A percentile compares a stretch with the other conserved stretches of the same genome.
These are phyloP conservation scores for Idaea biselata DNA, from an alignment of 2,888 invertebrate species.

Conservation along the genomic window DNA sequence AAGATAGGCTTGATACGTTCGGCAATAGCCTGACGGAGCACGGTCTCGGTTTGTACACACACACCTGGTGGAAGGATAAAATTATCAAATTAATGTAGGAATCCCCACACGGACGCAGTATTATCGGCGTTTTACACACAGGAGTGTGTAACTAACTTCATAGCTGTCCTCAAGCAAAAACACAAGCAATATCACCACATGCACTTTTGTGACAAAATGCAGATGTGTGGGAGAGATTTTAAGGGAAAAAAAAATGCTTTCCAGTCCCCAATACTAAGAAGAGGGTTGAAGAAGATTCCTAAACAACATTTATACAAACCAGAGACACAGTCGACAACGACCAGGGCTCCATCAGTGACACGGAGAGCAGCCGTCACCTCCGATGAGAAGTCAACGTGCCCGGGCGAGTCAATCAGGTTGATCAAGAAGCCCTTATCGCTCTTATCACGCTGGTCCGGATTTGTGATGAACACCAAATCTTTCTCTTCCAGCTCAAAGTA, in stretches of 20 bases:
- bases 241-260: no score
- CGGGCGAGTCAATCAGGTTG: constrained; percentile 99
- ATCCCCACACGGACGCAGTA: no score
- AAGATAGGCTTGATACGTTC: constrained; percentile 99
- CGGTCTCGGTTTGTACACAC: constrained; percentile 99
- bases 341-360: constrained; percentile 99
- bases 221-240: no score
- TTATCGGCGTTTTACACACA: no score
- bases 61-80: constrained; percentile 85
- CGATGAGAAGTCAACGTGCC: constrained; percentile 99
- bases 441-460: constrained; percentile 94
- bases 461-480: constrained; percentile 96
- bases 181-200: no score
- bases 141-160: no score
- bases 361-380: constrained; percentile 99
- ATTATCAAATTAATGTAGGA: no score
- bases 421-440: constrained; percentile 98
- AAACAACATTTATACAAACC: constrained; percentile 81
- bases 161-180: no score
- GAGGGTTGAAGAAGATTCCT: background rate
- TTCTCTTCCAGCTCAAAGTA: constrained; percentile 98
- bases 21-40: constrained; percentile 99
- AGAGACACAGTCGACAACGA: constrained; percentile 99
- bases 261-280: no score
- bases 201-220: no score